Percentiles rank a stretch among this genome's conserved stretches.
phyloP scores from a whole-genome alignment of 2,113 vertebrate genomes.

The Rhinopithecus roxellana region DNA sequence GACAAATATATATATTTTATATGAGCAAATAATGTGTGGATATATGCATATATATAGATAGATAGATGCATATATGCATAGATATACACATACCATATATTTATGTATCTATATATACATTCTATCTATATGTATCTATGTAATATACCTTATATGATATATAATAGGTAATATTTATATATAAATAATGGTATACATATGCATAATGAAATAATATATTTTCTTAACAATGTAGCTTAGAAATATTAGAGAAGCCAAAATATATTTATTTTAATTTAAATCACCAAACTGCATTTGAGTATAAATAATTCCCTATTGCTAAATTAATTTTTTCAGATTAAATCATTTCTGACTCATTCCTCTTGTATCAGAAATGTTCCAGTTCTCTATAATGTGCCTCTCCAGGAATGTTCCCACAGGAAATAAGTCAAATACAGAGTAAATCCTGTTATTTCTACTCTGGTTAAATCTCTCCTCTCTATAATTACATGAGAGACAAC shows the following conservation, averaged over 20 bases:
- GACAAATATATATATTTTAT: neutral
- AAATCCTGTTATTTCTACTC: neutral
- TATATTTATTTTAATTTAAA: constrained; percentile 12
- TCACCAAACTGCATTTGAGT: neutral
- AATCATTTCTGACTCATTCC: neutral
- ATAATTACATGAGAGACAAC: neutral
- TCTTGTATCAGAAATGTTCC: neutral
- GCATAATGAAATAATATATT: neutral
- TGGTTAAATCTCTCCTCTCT: neutral
- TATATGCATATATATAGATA: neutral
- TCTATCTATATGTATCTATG: neutral
- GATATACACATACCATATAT: no score
- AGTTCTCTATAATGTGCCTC: neutral
- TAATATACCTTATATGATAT: neutral
- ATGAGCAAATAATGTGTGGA: neutral
- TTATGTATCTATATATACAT: no score
- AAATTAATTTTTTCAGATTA: constrained; percentile 25
- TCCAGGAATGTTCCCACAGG: neutral
- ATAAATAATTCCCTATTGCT: neutral
- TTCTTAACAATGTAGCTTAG: neutral
- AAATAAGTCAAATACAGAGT: neutral
- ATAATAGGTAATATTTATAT: neutral
- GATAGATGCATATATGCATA: neutral
- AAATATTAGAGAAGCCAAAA: neutral
- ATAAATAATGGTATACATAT: neutral